Base-by-base conservation (phyloP, 2,113 vertebrate species). In the Plecturocebus donacophilus region DNA sequence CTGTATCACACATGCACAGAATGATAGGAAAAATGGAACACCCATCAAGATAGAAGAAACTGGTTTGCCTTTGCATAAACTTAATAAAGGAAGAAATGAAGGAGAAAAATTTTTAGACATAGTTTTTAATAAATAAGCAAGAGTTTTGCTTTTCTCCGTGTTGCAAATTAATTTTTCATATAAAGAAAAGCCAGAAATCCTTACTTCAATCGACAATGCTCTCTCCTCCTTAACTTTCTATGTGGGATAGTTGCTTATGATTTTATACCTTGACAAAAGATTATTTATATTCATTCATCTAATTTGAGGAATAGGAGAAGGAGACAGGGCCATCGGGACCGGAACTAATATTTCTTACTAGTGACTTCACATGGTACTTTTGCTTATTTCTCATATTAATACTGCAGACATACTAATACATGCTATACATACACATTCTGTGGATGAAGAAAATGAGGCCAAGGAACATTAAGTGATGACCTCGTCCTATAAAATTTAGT, bases 121-220 rank as follows among this genome's bases (percentile, higher is more conserved):
- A 56, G 45, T 49, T 89, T 47, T 68, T 45, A 87, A 93, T 47
- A n/a, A 66, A 40, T 7, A 38, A 81, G 30, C 21, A 80, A 77
- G 52, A 89, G 16, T 10, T 83, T 93, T 89, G 47, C 32, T 83
- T 38, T 54, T 64, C 30, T 71, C 32, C 61, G 4, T 85, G 5
- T 52, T 96, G n/a, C 81, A 42, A 79, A 40, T 90, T 71, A 81
- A 71, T 90, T 92, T 97, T 13, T 38, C 91, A 58, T 47, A 30
- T 56, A 73, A 93, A 91, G 42, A 86, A 38, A 89, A 91, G 27
- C 23, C 8, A 83, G 13, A 35, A 84, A 40, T 52, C 5, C 12
- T 76, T 52, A 66, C 66, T 83, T 85, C 54, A 47, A 9, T 68
- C 16, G 10, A 5, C 32, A 58, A 38, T 25, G 23, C 16, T 77